Evolutionary conservation across 2,888 invertebrate genomes (phyloP).

Genomic region (Pycnomerus fuliginosus): DNA sequence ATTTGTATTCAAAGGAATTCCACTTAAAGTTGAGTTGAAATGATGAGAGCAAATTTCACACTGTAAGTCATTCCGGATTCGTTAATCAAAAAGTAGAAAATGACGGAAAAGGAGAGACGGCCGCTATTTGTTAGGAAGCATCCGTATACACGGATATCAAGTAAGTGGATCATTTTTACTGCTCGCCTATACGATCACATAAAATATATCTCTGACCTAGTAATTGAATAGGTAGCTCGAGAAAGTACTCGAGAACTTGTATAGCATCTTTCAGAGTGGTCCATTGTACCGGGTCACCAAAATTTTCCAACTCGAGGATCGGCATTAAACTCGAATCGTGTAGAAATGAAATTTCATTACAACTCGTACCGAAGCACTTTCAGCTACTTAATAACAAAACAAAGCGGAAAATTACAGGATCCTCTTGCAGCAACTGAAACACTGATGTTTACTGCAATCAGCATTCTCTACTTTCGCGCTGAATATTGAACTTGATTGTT

Average conservation of each 20-base stretch:
- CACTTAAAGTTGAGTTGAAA: too few species aligned
- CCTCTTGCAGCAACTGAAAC: too few species aligned
- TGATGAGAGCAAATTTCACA: too few species aligned
- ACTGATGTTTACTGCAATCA: too few species aligned
- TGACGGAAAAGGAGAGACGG: conserved; percentile 20
- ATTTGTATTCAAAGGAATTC: conserved; percentile 21
- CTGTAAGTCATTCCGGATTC: conserved; percentile 34
- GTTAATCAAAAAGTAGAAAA: conserved; percentile 39
- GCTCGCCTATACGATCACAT: conserved; percentile 12
- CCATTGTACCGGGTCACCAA: conserved; percentile 10
- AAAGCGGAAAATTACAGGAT: conserved; percentile 5
- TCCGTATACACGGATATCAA: conserved; percentile 29
- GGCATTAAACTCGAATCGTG: conserved; percentile 9
- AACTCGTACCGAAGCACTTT: conserved; percentile 1
- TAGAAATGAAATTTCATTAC: conserved; percentile 14
- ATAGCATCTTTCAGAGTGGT: conserved; percentile 8
- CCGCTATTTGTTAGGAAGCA: conserved; percentile 14
- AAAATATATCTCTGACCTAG: conserved; percentile 15
- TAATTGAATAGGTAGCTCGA: conserved; percentile 32
- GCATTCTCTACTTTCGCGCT: too few species aligned
- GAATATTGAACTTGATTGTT: too few species aligned
- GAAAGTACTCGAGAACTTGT: conserved; percentile 28
- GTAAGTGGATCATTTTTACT: conserved; percentile 46
- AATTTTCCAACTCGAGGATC: conserved; percentile 9
- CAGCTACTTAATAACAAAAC: conserved; percentile 3